Evolutionary conservation across 2,797 vertebrate genomes (phyloP).

Genomic region (Sebastes wilsoni): DNA sequence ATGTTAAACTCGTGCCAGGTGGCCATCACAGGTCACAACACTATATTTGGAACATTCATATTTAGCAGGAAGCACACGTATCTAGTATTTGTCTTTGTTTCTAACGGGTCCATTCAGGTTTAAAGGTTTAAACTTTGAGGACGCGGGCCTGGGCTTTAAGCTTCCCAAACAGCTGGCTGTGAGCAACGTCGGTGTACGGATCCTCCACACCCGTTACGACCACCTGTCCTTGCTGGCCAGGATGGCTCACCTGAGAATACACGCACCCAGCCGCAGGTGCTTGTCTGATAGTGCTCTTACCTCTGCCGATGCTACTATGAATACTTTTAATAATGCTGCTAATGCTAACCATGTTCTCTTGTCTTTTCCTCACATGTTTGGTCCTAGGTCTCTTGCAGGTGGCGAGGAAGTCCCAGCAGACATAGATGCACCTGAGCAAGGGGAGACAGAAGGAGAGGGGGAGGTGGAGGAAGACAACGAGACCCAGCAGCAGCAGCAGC

Average conservation of each 20-base stretch:
- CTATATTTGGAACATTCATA: background rate
- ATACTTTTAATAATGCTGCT: background rate
- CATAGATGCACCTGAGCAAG: background rate
- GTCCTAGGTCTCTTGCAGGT: conserved; percentile 33
- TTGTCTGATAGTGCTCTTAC: background rate
- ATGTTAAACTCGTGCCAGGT: background rate
- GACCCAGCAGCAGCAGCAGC: accelerated
- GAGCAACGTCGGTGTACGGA: conserved; percentile 81
- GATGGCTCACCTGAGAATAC: conserved; percentile 18
- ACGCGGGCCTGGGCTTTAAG: conserved; percentile 81
- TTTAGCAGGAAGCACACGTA: background rate
- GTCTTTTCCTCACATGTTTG: background rate
- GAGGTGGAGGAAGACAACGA: conserved; percentile 25
- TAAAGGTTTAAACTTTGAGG: conserved; percentile 81
- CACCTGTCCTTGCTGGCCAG: conserved; percentile 82
- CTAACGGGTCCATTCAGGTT: conserved; percentile 73
- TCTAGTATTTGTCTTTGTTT: background rate
- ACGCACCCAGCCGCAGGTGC: conserved; percentile 43
- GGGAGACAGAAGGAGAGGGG: background rate
- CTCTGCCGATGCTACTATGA: background rate
- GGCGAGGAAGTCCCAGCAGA: conserved; percentile 3
- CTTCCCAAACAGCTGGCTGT: conserved; percentile 86
- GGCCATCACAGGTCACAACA: background rate
- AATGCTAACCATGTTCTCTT: background rate
- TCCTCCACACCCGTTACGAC: conserved; percentile 90